phyloP scores from a whole-genome alignment of 2,113 vertebrate genomes.

The Dicrurus megarhynchus region DNA sequence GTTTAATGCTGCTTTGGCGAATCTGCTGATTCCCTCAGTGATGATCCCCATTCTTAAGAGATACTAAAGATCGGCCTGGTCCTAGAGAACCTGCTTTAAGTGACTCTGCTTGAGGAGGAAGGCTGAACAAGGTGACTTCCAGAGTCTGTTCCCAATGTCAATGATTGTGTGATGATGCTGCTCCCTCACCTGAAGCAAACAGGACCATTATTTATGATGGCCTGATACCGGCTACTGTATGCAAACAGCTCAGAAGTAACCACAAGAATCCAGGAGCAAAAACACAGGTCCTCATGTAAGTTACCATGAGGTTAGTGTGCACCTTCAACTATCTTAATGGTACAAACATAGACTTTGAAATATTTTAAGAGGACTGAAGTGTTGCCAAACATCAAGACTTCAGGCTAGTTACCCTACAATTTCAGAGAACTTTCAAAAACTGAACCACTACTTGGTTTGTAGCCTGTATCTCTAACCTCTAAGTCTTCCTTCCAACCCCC shows the following conservation, averaged over 20 bases:
- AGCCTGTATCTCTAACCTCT: background rate
- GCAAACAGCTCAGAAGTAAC: background rate
- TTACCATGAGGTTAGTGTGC: background rate
- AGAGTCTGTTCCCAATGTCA: background rate
- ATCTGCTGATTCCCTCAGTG: background rate
- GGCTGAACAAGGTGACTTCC: background rate
- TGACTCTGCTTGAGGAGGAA: background rate
- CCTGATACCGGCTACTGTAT: background rate
- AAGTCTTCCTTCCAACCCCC: background rate
- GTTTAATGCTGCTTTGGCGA: background rate
- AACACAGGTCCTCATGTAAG: rapidly evolving
- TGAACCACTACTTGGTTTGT: background rate
- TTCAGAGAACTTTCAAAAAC: background rate
- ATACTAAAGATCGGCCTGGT: background rate
- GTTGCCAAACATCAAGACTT: background rate
- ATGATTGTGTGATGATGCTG: background rate
- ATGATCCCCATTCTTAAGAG: background rate
- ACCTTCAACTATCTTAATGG: background rate
- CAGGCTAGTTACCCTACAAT: background rate
- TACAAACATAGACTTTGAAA: background rate
- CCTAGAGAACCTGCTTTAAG: background rate
- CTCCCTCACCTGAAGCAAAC: background rate
- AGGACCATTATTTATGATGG: background rate
- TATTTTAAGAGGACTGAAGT: background rate
- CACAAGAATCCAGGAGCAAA: background rate